Percentiles rank a stretch among this genome's conserved stretches.
Conservation (phyloP, 2,113 vertebrate species). For the Brachirus orientalis region DNA sequence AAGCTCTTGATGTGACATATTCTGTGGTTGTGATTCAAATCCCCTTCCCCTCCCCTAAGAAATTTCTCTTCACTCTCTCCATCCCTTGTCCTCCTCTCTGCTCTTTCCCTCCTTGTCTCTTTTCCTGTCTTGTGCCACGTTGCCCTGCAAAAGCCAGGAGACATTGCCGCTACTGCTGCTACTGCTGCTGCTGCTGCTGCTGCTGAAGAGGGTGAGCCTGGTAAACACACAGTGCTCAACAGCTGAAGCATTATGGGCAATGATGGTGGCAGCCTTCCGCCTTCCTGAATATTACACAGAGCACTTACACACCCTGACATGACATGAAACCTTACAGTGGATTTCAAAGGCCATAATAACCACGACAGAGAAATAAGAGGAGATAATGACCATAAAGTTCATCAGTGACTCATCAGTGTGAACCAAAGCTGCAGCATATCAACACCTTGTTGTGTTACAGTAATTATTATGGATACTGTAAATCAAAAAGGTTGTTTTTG, state of each 20-base stretch:
- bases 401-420: no score
- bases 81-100: slow-evolving; percentile 52
- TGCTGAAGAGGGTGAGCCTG: slow-evolving; percentile 41
- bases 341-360: neutral
- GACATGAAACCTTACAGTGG: neutral
- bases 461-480: no score
- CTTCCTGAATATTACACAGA: neutral
- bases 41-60: neutral
- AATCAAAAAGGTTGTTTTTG: no score
- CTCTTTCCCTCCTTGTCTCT: slow-evolving; percentile 49
- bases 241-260: slow-evolving; percentile 9
- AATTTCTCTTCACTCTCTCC: slow-evolving; percentile 47
- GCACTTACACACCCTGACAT: neutral
- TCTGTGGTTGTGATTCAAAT: slow-evolving; percentile 53
- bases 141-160: slow-evolving; percentile 54
- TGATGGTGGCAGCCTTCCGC: neutral
- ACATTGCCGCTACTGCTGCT: slow-evolving; percentile 18
- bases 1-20: slow-evolving; percentile 55
- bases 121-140: slow-evolving; percentile 71
- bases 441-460: no score
- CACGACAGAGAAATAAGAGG: neutral
- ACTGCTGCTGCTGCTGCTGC: slow-evolving; percentile 11
- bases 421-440: no score
- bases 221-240: slow-evolving; percentile 21
- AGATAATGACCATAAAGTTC: neutral